These are phyloP conservation scores for Istiophorus platypterus DNA, from an alignment of 2,113 vertebrate species.

Conservation along the genomic window DNA sequence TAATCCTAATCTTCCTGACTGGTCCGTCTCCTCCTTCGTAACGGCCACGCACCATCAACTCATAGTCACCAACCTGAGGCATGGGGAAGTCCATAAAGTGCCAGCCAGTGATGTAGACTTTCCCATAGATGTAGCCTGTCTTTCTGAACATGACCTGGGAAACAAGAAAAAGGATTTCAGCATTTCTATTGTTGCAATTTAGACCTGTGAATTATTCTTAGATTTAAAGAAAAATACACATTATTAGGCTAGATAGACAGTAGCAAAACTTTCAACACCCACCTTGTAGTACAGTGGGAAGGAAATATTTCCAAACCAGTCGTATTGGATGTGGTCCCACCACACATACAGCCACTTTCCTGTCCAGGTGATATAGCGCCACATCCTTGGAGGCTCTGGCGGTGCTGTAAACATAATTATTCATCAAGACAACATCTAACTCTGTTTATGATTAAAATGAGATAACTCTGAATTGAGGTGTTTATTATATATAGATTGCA, in stretches of 20 bases:
- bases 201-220: neutral
- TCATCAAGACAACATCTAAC: neutral
- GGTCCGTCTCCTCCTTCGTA: conserved; percentile 97
- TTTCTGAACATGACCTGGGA: conserved; percentile 93
- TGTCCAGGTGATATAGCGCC: conserved; percentile 87
- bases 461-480: neutral
- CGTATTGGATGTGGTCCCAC: conserved; percentile 94
- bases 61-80: conserved; percentile 91
- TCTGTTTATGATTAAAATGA: neutral
- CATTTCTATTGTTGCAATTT: neutral
- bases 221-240: neutral
- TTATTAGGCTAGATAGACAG: neutral
- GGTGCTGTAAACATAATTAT: conserved; percentile 87
- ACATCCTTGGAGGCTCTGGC: conserved; percentile 90
- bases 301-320: conserved; percentile 84
- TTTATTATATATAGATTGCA: neutral
- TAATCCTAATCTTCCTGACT: conserved; percentile 91
- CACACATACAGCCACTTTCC: conserved; percentile 93
- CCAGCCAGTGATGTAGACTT: conserved; percentile 92
- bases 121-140: conserved; percentile 93
- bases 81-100: conserved; percentile 96
- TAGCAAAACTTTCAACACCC: neutral
- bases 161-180: neutral
- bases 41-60: conserved; percentile 94
- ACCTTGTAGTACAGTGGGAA: conserved; percentile 84